Evolutionary conservation across 2,797 vertebrate genomes (phyloP), one percentile per base, ranked within the genome.

Genomic region (Tympanoctomys barrerae): DNA sequence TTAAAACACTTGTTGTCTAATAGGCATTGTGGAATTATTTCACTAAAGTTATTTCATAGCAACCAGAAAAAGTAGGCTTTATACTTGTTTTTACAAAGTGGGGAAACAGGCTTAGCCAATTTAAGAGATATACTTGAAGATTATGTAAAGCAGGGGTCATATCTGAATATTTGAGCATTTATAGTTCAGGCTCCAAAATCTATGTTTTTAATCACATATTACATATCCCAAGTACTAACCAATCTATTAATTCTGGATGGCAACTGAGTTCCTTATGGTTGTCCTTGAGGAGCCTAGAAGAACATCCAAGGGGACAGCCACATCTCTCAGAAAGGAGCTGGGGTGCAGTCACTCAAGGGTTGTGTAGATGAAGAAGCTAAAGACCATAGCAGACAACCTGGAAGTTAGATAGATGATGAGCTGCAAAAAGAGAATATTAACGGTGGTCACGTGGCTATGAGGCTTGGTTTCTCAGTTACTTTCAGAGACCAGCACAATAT

Each of bases 1-100:
- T 64, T 94, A 88, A 96, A 42, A 75, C 46, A 73, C 26, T 54
- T 83, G 24, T 46, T n/a, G 59, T 64, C 19, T 91, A 90, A 82
- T 26, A 89, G 68, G 81, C 26, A 31, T n/a, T 85, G 75, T 81
- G 9, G 46, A 95, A 81, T 89, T 52, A 71, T 79, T 77, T 78
- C 28, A 21, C 75, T 52, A 8, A 78, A 78, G 52, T 78, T 78
- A 90, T 75, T 46, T 88, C 59, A 24, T 18, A 87, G 88, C 42
- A 89, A 84, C 52, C 39, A 87, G 57, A 93, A 33, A 71, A 95
- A 81, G 61, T 49, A 77, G 36, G 33, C 11, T 12, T 75, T 64
- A 62, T 70, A 33, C 49, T 0, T 2, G 2, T 78, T 59, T 61
- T 90, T 36, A 80, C 64, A 42, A 84, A 80, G n/a, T 9, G 33